phyloP scores from a whole-genome alignment of 53 echinoderm and acorn worm genomes.

The Hippasteria phrygiana region DNA sequence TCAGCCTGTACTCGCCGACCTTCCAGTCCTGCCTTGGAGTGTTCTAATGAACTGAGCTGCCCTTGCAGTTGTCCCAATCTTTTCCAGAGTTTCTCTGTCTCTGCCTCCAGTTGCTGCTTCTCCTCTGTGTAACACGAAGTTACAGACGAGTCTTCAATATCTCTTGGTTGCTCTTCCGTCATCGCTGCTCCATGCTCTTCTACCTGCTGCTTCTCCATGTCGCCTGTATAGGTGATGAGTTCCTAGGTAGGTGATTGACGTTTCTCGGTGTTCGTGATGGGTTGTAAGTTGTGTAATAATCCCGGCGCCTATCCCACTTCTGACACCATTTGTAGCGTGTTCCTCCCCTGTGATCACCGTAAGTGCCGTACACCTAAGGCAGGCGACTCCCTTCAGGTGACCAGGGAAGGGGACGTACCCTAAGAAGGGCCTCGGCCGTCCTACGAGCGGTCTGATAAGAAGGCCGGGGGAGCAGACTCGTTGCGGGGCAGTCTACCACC shows the following conservation, averaged over 20 bases:
- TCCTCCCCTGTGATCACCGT: too few species aligned
- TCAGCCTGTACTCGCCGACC: background rate
- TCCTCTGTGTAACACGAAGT: background rate
- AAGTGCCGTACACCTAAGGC: background rate
- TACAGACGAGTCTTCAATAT: background rate
- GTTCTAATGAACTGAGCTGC: background rate
- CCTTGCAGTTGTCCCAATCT: background rate
- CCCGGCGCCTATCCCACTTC: slow-evolving; percentile 4
- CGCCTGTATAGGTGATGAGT: background rate
- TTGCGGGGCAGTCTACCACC: background rate
- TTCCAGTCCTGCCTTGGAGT: background rate
- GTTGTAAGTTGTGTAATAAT: background rate
- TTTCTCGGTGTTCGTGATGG: background rate
- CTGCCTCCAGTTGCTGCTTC: background rate
- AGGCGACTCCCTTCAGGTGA: background rate
- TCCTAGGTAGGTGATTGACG: too few species aligned
- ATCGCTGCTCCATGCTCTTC: background rate
- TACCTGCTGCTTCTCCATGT: background rate
- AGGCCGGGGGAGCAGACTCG: too few species aligned
- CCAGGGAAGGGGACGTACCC: background rate
- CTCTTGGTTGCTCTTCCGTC: background rate
- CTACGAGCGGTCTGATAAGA: too few species aligned
- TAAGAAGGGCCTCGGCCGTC: too few species aligned
- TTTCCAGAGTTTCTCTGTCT: background rate
- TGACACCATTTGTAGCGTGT: slow-evolving; percentile 6